Conservation (phyloP, 1,140 invertebrate genomes). For the Papilio xuthus region DNA sequence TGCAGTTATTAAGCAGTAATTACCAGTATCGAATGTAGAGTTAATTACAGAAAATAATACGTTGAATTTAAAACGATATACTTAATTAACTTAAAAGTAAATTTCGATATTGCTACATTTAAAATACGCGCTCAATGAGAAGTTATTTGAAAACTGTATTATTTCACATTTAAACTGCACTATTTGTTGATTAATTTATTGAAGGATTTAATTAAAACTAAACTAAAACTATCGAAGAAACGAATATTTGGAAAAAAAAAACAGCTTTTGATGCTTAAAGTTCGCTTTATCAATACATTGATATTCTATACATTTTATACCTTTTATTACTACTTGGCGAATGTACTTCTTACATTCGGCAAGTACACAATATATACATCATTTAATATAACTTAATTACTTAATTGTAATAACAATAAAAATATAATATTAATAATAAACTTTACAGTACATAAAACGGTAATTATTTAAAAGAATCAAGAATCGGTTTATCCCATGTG, state of each 20-base stretch:
- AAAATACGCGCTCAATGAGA: constrained; percentile 3
- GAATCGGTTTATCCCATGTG: too few species aligned
- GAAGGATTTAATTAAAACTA: background rate
- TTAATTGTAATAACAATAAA: too few species aligned
- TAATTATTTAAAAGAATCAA: too few species aligned
- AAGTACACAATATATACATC: background rate
- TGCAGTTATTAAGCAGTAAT: background rate
- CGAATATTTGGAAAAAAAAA: background rate
- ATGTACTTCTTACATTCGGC: too few species aligned
- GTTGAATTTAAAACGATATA: background rate
- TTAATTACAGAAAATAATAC: constrained; percentile 13
- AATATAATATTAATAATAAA: too few species aligned
- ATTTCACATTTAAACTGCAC: background rate
- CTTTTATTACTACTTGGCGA: too few species aligned
- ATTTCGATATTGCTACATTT: constrained; percentile 1
- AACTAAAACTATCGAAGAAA: background rate
- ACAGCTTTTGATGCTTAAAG: background rate
- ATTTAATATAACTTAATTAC: background rate
- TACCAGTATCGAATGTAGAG: constrained; percentile 3
- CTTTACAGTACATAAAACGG: too few species aligned
- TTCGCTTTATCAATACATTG: background rate
- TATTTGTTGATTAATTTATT: constrained; percentile 3
- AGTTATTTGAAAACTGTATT: background rate
- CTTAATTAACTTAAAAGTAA: constrained; percentile 6
- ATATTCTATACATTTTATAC: too few species aligned